These are phyloP conservation scores for Aphelocoma californica DNA, from an alignment of 2,797 vertebrate genomes.

Conservation along the genomic window DNA sequence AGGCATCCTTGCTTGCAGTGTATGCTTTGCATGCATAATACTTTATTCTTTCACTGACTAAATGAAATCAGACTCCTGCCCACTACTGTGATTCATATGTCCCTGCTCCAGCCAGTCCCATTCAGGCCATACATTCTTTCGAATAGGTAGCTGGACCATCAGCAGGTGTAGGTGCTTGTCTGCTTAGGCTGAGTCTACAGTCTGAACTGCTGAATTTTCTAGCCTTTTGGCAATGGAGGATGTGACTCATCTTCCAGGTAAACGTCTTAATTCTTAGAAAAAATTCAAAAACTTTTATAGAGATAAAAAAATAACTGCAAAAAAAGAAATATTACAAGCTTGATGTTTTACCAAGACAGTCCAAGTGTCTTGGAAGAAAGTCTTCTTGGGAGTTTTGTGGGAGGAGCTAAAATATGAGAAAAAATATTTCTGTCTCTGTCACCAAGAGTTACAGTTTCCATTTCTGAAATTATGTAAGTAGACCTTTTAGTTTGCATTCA, in stretches of 20 bases:
- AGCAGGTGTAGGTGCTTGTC: not conserved
- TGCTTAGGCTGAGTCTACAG: not conserved
- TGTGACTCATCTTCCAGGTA: not conserved
- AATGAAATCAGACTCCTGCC: not conserved
- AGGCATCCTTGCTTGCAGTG: not conserved
- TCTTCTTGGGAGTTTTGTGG: not conserved
- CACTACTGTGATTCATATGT: not conserved
- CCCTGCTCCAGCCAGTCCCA: not conserved
- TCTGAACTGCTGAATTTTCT: not conserved
- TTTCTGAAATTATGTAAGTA: not conserved
- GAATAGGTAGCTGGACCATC: not conserved
- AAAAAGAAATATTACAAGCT: not conserved
- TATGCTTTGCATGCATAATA: not conserved
- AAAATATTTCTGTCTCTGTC: not conserved
- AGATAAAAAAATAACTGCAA: not conserved
- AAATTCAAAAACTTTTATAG: not conserved
- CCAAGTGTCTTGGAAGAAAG: not conserved
- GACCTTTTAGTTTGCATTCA: not conserved
- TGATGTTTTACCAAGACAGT: not conserved
- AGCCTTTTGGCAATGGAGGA: not conserved
- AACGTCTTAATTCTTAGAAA: not conserved
- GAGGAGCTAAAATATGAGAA: not conserved
- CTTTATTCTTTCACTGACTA: not conserved
- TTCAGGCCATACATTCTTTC: not conserved
- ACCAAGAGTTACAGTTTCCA: not conserved